Evolutionary conservation across 2,888 invertebrate genomes (phyloP).

Genomic region (Pachydiplax longipennis): DNA sequence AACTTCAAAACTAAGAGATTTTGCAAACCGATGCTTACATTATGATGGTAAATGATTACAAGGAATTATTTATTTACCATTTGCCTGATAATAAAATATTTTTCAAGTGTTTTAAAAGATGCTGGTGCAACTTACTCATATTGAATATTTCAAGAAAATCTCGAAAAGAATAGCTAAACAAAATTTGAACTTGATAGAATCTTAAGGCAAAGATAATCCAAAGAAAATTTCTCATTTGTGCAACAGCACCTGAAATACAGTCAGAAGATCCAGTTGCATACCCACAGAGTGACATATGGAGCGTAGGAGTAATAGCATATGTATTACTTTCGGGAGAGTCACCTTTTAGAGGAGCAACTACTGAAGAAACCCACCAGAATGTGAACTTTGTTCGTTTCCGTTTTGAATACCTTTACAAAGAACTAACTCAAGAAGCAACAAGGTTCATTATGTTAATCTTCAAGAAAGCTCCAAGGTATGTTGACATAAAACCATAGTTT

Average conservation of each 20-base stretch:
- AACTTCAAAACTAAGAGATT: too few species aligned
- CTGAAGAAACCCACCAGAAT: constrained; percentile 88
- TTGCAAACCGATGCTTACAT: too few species aligned
- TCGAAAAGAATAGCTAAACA: too few species aligned
- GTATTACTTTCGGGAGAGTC: constrained; percentile 90
- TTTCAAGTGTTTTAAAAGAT: too few species aligned
- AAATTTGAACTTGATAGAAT: not conserved
- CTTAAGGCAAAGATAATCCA: too few species aligned
- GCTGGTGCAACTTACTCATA: too few species aligned
- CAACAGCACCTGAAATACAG: constrained; percentile 84
- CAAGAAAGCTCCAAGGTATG: constrained; percentile 90
- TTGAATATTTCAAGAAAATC: too few species aligned
- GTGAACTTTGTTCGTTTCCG: constrained; percentile 91
- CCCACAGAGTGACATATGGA: constrained; percentile 95
- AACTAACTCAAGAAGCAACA: constrained; percentile 91
- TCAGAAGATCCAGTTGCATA: constrained; percentile 82
- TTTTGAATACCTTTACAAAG: constrained; percentile 93
- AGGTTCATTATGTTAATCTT: constrained; percentile 95
- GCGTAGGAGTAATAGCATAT: constrained; percentile 90
- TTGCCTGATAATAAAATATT: too few species aligned
- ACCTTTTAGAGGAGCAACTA: constrained; percentile 85
- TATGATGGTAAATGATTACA: too few species aligned
- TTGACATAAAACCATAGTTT: constrained; percentile 48
- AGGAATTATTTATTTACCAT: too few species aligned
- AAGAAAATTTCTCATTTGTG: constrained; percentile 13